Conservation (phyloP, 2,888 invertebrate genomes). For the Busseola fusca region DNA sequence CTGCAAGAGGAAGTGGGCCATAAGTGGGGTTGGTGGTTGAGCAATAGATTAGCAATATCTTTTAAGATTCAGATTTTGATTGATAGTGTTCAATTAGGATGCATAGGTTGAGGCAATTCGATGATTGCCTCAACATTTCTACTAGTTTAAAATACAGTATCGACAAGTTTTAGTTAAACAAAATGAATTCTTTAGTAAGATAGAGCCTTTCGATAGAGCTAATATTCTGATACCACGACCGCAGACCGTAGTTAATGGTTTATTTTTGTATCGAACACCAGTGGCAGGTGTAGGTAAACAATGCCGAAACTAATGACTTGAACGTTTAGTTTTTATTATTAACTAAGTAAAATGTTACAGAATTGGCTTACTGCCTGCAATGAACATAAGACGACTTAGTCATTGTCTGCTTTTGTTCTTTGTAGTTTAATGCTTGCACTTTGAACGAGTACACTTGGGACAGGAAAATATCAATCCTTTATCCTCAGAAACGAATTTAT, state of each 20-base stretch:
- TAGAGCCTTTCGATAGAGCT: not conserved
- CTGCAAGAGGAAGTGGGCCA: not conserved
- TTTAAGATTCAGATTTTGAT: not conserved
- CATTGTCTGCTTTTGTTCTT: slow-evolving; percentile 74
- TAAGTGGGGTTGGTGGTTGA: not conserved
- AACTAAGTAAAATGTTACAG: slow-evolving; percentile 58
- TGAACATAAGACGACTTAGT: slow-evolving; percentile 65
- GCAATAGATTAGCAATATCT: not conserved
- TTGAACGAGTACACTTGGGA: slow-evolving; percentile 41
- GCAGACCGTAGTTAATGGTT: slow-evolving; percentile 4
- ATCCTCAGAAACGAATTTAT: slow-evolving; percentile 14
- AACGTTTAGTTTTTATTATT: slow-evolving; percentile 46
- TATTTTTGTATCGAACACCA: slow-evolving; percentile 43
- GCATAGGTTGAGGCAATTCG: not conserved
- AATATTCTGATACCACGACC: not conserved
- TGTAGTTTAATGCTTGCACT: slow-evolving; percentile 59
- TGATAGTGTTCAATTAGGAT: not conserved
- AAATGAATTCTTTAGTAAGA: not conserved
- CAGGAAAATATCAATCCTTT: slow-evolving; percentile 46
- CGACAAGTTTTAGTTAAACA: not conserved
- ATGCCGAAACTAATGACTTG: slow-evolving; percentile 31
- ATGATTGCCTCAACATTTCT: slow-evolving; percentile 2
- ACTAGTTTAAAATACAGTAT: not conserved
- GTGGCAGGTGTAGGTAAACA: slow-evolving; percentile 21
- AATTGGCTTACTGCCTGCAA: slow-evolving; percentile 67